Evolutionary conservation across 2,113 vertebrate genomes (phyloP).

Genomic region (Pachypanchax playfairii): DNA sequence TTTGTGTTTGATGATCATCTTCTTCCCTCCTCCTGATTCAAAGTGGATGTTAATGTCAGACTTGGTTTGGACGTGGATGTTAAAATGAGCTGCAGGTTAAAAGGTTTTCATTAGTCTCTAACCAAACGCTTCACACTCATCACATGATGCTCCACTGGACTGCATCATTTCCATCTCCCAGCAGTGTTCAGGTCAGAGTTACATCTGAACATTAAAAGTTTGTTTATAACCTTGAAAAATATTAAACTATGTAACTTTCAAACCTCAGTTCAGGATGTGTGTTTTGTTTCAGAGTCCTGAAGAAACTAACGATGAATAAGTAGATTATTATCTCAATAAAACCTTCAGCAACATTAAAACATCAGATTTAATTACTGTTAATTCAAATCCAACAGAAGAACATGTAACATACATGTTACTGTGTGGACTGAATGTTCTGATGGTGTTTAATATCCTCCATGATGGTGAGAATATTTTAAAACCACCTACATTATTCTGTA

Average conservation of each 20-base stretch:
- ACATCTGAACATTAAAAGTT: slow-evolving; percentile 9
- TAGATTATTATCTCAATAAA: too few species aligned
- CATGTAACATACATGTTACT: too few species aligned
- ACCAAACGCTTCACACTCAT: slow-evolving; percentile 38
- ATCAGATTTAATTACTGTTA: too few species aligned
- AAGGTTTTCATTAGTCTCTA: slow-evolving; percentile 51
- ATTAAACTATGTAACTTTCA: neutral
- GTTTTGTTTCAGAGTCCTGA: too few species aligned
- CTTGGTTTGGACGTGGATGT: slow-evolving; percentile 23
- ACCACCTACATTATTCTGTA: too few species aligned
- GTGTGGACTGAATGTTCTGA: too few species aligned
- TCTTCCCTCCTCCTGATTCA: slow-evolving; percentile 5
- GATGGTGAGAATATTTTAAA: too few species aligned
- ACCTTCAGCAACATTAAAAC: too few species aligned
- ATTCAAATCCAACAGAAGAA: too few species aligned
- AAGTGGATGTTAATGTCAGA: slow-evolving; percentile 33
- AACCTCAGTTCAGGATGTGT: too few species aligned
- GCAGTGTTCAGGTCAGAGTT: slow-evolving; percentile 8
- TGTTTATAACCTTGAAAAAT: neutral
- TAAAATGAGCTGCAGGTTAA: slow-evolving; percentile 48
- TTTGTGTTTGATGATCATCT: neutral
- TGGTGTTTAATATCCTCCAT: too few species aligned
- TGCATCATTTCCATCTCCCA: slow-evolving; percentile 20
- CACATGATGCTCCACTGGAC: slow-evolving; percentile 12
- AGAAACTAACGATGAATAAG: too few species aligned